phyloP scores from a whole-genome alignment of 2,113 vertebrate genomes.

The Sinocyclocheilus rhinocerous region DNA sequence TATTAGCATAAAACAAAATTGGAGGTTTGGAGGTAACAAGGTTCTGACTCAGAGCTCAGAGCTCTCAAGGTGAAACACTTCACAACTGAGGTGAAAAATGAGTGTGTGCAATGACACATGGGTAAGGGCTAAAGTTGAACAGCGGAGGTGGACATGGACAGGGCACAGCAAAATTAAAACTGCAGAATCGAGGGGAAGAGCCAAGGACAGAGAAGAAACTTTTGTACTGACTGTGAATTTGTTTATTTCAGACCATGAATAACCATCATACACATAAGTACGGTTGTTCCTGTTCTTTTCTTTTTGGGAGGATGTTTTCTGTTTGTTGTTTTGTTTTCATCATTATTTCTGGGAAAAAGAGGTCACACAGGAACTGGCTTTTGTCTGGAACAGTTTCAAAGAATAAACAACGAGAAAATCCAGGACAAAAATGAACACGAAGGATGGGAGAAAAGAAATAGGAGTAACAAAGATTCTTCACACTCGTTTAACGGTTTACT shows the following conservation, averaged over 20 bases:
- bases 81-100: conserved; percentile 16
- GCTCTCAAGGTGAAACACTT: conserved; percentile 26
- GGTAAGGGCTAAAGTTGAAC: conserved; percentile 23
- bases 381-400: conserved; percentile 14
- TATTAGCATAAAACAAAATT: neutral
- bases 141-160: neutral
- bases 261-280: neutral
- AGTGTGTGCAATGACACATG: conserved; percentile 33
- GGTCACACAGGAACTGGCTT: conserved; percentile 21
- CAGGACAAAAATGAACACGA: neutral
- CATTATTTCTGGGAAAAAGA: conserved; percentile 18
- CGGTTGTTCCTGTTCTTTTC: neutral
- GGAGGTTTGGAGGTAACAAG: neutral
- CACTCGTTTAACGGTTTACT: neutral
- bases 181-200: neutral
- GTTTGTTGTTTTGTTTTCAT: conserved; percentile 21
- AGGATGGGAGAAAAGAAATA: neutral
- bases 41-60: neutral
- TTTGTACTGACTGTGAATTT: neutral
- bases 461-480: neutral
- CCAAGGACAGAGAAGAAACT: neutral
- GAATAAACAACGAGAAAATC: conserved; percentile 2
- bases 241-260: conserved; percentile 10
- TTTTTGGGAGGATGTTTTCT: conserved; percentile 13
- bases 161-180: conserved; percentile 17